phyloP scores from a whole-genome alignment of 2,888 invertebrate species.

The Tachina lurida region DNA sequence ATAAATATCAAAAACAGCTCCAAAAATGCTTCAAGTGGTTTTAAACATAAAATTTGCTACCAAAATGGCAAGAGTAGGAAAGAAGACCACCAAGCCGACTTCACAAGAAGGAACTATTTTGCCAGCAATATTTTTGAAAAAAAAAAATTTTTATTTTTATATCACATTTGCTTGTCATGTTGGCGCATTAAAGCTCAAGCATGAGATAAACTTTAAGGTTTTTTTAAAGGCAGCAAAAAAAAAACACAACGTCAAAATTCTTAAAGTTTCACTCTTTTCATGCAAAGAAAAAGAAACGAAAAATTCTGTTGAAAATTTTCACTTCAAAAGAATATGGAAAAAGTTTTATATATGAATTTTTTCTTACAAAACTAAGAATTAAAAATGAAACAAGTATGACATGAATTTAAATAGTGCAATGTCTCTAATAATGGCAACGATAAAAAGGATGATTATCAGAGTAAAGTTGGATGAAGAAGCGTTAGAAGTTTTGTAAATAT shows the following conservation, averaged over 20 bases:
- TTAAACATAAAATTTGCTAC: not conserved
- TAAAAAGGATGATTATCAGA: too few species aligned
- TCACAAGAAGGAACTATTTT: slow-evolving; percentile 16
- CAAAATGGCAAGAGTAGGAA: not conserved
- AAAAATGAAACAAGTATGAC: too few species aligned
- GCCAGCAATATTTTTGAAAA: not conserved
- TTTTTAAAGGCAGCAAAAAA: slow-evolving; percentile 10
- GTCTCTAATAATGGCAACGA: too few species aligned
- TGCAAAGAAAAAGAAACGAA: not conserved
- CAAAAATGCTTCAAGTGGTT: not conserved
- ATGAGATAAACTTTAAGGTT: slow-evolving; percentile 32
- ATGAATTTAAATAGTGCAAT: too few species aligned
- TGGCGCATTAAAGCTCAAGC: slow-evolving; percentile 46
- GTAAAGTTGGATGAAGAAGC: too few species aligned
- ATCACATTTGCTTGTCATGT: slow-evolving; percentile 30
- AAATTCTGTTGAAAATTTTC: not conserved
- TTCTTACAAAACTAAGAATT: not conserved
- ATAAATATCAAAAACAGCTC: not conserved
- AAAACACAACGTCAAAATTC: not conserved
- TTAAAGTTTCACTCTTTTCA: not conserved
- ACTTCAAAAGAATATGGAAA: not conserved
- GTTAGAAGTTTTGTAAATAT: too few species aligned
- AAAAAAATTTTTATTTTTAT: not conserved
- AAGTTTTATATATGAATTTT: not conserved
- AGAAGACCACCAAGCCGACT: not conserved